Evolutionary conservation across 2,797 vertebrate species (phyloP), one percentile per base, ranked within the genome.

Genomic region (Rhynchonycteris naso): DNA sequence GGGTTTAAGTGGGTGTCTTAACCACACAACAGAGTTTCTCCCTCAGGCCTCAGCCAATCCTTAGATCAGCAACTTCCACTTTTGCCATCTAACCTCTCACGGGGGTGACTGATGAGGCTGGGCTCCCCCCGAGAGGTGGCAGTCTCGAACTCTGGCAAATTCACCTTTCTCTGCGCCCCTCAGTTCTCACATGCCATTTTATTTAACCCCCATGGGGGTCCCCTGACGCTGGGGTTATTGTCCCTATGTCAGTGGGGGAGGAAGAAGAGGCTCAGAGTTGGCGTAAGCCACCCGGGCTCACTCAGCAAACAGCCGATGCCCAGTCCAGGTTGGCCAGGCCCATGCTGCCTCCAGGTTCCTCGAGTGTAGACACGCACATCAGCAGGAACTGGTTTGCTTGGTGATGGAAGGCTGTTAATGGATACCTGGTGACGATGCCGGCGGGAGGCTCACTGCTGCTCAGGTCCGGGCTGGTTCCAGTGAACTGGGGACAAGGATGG

Each of bases 391-490:
- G 2, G 63, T 8, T 7, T 8, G 4, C 18, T n/a, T n/a, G n/a
- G n/a, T n/a, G 1, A 3, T 0, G 2, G 4, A 1, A 71, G 35
- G 66, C 72, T 72, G 82, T 2, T 56, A 6, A 3, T 9, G 0
- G 65, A 15, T 24, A 47, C 7, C 16, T 28, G 5, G 28, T 18
- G 33, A 59, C 1, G 0, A 43, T 1, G 4, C 21, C 19, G 35
- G 13, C 0, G 0, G 0, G 16, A 33, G 8, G 9, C 12, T 54
- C 9, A 3, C 47, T n/a, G n/a, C n/a, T n/a, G n/a, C n/a, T 56
- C 66, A 24, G 26, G 66, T 71, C 14, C 0, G 8, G 61, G 21
- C 52, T 4, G 1, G 35, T 1, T 33, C 28, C 52, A 15, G n/a
- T 14, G 56, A 28, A 15, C 8, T 24, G n/a, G 28, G 18, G 30